Conservation (phyloP, 2,113 vertebrate species). For the Rhizomys pruinosus region DNA sequence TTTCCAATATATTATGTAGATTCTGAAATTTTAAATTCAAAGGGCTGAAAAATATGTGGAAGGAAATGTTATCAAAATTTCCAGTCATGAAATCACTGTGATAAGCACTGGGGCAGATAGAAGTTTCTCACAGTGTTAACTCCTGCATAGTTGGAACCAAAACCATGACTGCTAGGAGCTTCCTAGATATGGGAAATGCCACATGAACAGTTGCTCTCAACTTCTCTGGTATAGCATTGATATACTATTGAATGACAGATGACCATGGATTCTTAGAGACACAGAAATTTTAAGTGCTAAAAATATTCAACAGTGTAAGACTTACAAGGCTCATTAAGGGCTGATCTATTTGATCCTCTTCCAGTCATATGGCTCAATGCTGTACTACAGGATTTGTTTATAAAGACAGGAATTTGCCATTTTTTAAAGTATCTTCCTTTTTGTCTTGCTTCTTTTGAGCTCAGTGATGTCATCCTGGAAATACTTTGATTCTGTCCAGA, state of each 20-base stretch:
- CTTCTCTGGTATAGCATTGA: constrained; percentile 1
- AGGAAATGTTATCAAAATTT: constrained; percentile 8
- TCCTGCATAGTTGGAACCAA: background rate
- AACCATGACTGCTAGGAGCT: background rate
- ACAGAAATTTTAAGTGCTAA: constrained; percentile 16
- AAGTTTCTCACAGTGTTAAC: background rate
- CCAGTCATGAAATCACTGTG: background rate
- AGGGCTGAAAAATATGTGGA: background rate
- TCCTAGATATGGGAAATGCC: background rate
- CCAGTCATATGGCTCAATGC: background rate
- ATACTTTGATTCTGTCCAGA: background rate
- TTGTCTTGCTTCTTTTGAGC: constrained; percentile 13
- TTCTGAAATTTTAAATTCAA: background rate
- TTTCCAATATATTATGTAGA: background rate
- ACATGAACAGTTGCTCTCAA: background rate
- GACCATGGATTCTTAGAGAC: constrained; percentile 14
- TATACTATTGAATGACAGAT: background rate
- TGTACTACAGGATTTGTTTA: background rate
- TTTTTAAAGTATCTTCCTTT: constrained; percentile 1
- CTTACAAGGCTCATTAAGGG: background rate
- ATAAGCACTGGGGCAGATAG: background rate
- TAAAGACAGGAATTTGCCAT: background rate
- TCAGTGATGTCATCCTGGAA: background rate
- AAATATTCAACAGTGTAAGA: constrained; percentile 1
- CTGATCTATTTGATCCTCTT: background rate